phyloP scores from a whole-genome alignment of 2,113 vertebrate genomes.

The Panthera uncia region DNA sequence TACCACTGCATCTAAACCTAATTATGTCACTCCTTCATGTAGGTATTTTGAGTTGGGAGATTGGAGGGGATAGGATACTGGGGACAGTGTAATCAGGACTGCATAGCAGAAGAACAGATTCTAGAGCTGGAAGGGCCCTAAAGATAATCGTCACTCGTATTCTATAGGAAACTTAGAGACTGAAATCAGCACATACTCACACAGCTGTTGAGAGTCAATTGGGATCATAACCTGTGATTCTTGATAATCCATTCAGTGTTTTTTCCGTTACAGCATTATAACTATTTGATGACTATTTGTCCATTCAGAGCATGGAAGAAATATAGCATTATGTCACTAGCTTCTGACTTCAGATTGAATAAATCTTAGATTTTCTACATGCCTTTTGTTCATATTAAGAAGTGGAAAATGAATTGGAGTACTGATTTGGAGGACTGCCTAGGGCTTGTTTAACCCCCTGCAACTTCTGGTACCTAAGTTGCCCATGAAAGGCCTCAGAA shows the following conservation, averaged over 20 bases:
- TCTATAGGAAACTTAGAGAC: not conserved
- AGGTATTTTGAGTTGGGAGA: slow-evolving; percentile 15
- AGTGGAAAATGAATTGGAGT: not conserved
- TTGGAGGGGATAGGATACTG: not conserved
- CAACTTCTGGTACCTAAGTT: not conserved
- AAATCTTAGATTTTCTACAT: slow-evolving; percentile 10
- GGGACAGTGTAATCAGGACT: not conserved
- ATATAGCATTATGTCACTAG: not conserved
- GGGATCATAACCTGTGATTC: not conserved
- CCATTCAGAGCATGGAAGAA: not conserved
- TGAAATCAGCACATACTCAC: not conserved
- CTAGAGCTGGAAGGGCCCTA: not conserved
- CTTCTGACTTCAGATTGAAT: slow-evolving; percentile 45
- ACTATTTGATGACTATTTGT: not conserved
- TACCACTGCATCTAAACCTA: not conserved
- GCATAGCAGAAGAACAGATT: not conserved
- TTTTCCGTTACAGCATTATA: not conserved
- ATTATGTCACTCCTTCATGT: not conserved
- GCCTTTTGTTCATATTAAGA: not conserved
- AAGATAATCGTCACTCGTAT: not conserved
- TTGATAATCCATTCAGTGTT: not conserved
- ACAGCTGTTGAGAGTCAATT: not conserved
- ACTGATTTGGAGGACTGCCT: not conserved
- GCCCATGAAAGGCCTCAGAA: not conserved
- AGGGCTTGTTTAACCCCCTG: not conserved